Conservation (phyloP, 2,797 vertebrate species). For the Lepus oiostolus region DNA sequence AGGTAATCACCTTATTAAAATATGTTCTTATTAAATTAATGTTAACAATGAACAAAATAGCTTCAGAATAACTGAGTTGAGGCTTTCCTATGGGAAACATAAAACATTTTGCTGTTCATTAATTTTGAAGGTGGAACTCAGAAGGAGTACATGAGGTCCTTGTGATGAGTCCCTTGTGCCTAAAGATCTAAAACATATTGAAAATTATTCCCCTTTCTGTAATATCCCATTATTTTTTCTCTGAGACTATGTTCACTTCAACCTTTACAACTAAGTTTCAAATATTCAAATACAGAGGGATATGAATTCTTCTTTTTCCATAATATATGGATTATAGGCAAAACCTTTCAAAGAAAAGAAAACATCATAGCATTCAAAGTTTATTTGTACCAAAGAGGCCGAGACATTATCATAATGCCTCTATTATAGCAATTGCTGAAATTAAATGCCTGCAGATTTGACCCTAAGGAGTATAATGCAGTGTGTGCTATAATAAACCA, state of each 20-base stretch:
- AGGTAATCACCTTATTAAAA: slow-evolving; percentile 49
- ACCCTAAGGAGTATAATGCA: slow-evolving; percentile 58
- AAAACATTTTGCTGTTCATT: slow-evolving; percentile 45
- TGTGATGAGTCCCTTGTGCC: not conserved
- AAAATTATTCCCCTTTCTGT: slow-evolving; percentile 27
- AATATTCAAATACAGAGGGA: slow-evolving; percentile 57
- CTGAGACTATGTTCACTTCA: slow-evolving; percentile 46
- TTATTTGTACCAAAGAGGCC: slow-evolving; percentile 51
- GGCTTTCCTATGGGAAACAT: slow-evolving; percentile 16
- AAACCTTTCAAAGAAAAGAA: slow-evolving; percentile 56
- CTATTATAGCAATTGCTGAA: slow-evolving; percentile 73
- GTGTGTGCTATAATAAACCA: slow-evolving; percentile 63
- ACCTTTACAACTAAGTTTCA: slow-evolving; percentile 62
- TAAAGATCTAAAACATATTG: slow-evolving; percentile 33
- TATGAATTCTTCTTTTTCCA: slow-evolving; percentile 59
- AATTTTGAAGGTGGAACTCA: slow-evolving; percentile 58
- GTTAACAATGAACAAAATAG: slow-evolving; percentile 7
- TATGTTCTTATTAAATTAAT: slow-evolving; percentile 17
- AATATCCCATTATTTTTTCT: slow-evolving; percentile 52
- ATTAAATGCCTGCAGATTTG: slow-evolving; percentile 72
- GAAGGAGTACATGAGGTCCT: slow-evolving; percentile 9
- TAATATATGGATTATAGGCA: slow-evolving; percentile 58
- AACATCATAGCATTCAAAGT: slow-evolving; percentile 55
- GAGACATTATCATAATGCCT: slow-evolving; percentile 71
- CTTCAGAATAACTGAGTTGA: slow-evolving; percentile 48